phyloP scores from a whole-genome alignment of 2,797 vertebrate species.

The Borostomias antarcticus region DNA sequence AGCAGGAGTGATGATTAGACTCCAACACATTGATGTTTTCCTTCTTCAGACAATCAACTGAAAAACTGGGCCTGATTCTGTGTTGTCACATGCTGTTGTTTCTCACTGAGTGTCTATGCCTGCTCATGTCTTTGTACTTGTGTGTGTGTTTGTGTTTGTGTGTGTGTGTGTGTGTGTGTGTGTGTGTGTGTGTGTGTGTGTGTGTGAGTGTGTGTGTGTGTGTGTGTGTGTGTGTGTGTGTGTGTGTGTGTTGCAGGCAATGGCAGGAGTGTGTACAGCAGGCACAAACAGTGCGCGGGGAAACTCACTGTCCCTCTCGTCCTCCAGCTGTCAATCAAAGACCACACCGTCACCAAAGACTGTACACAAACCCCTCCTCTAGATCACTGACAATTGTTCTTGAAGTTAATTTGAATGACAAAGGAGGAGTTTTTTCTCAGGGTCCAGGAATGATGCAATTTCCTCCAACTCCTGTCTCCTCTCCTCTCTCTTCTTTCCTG shows the following conservation, averaged over 20 bases:
- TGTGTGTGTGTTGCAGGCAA: background rate
- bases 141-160: background rate
- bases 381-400: background rate
- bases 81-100: background rate
- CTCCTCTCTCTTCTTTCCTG: background rate
- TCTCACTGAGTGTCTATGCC: no score
- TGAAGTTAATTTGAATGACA: no score
- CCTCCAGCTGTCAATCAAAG: background rate
- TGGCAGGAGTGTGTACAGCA: background rate
- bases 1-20: background rate
- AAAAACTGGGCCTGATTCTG: background rate
- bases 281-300: background rate
- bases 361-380: background rate
- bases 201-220: background rate
- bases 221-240: slow-evolving; percentile 1
- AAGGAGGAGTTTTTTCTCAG: no score
- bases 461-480: background rate
- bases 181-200: slow-evolving; percentile 5
- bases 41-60: background rate
- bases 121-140: background rate
- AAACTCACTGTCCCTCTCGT: background rate
- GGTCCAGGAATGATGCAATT: no score
- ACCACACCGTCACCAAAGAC: slow-evolving; percentile 6
- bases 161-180: background rate
- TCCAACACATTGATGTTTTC: background rate